phyloP scores from a whole-genome alignment of 2,113 vertebrate genomes.

The Heterocephalus glaber region DNA sequence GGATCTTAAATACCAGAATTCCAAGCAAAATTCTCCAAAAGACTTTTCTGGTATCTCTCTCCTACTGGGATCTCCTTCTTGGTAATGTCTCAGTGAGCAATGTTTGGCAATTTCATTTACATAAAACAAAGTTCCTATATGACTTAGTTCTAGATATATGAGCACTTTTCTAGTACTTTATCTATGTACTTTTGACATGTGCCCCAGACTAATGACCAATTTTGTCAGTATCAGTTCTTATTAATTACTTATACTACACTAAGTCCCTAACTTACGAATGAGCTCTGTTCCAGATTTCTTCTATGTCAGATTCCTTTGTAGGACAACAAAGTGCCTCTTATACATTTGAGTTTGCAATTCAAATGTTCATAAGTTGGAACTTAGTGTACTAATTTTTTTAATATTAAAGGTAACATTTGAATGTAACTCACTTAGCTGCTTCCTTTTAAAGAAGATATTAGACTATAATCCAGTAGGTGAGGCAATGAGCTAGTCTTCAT shows the following conservation, averaged over 20 bases:
- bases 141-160: not conserved
- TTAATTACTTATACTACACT: not conserved
- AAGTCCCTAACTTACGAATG: not conserved
- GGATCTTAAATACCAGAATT: not conserved
- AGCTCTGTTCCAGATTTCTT: not conserved
- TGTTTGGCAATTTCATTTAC: not conserved
- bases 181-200: not conserved
- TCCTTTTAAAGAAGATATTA: slow-evolving; percentile 40
- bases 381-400: not conserved
- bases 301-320: not conserved
- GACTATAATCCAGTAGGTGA: slow-evolving; percentile 27
- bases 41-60: too few relatives aligned
- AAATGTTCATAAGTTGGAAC: not conserved
- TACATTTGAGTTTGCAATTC: not conserved
- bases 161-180: not conserved
- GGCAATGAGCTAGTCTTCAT: slow-evolving; percentile 5
- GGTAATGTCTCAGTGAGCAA: not conserved
- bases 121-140: not conserved
- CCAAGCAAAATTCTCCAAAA: not conserved
- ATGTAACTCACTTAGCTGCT: slow-evolving; percentile 17
- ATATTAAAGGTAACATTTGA: slow-evolving; percentile 36
- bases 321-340: not conserved
- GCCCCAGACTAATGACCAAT: not conserved
- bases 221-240: not conserved
- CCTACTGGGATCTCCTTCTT: not conserved